Conservation (phyloP, 2,888 invertebrate genomes). For the Nemotelus nigrinus region DNA sequence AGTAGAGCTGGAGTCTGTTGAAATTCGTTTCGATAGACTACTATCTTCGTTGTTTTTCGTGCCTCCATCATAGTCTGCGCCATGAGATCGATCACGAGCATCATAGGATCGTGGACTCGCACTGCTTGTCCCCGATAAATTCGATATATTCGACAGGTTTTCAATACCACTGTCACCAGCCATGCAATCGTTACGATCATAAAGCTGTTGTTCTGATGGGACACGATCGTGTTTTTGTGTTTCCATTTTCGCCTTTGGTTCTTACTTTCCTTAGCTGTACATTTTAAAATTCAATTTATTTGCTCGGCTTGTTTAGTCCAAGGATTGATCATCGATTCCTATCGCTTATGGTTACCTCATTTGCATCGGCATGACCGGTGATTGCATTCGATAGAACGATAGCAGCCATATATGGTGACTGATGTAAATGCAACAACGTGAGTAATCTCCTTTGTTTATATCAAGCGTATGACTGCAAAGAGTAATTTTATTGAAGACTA, state of each 20-base stretch:
- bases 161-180: constrained; percentile 41
- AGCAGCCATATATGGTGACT: constrained; percentile 9
- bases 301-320: neutral
- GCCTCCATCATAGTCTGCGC: constrained; percentile 6
- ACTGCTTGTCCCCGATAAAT: constrained; percentile 24
- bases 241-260: constrained; percentile 3
- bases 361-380: constrained; percentile 17
- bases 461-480: neutral
- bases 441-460: neutral
- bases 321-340: neutral
- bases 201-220: constrained; percentile 5
- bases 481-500: constrained; percentile 6
- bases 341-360: constrained; percentile 10
- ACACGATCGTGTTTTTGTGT: constrained; percentile 31
- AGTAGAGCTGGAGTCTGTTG: constrained; percentile 51
- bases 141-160: constrained; percentile 33
- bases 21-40: constrained; percentile 47
- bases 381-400: constrained; percentile 1
- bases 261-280: constrained; percentile 21
- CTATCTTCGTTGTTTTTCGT: constrained; percentile 19
- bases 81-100: neutral
- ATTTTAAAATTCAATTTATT: constrained; percentile 23
- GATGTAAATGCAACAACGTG: neutral
- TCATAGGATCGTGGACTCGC: constrained; percentile 18
- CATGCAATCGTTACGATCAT: constrained; percentile 24